phyloP scores from a whole-genome alignment of 2,797 vertebrate species.

The Falco novaeseelandiae region DNA sequence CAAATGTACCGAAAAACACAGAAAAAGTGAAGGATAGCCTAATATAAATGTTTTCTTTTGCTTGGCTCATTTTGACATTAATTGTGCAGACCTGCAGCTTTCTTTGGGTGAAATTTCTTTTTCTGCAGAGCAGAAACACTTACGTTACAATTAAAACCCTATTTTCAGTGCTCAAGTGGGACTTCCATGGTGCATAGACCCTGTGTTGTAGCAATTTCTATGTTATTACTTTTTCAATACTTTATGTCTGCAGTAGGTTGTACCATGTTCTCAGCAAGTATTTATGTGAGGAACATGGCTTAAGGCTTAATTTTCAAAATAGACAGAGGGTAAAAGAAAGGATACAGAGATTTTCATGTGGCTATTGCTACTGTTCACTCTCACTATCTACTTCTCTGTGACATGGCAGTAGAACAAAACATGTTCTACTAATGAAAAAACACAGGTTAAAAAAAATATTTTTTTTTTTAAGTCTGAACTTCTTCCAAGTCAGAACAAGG shows the following conservation, averaged over 20 bases:
- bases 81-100: not conserved
- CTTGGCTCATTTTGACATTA: not conserved
- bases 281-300: not conserved
- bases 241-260: not conserved
- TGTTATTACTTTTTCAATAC: not conserved
- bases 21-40: not conserved
- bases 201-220: not conserved
- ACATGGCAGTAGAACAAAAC: not conserved
- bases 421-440: not conserved
- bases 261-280: not conserved
- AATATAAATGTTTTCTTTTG: not conserved
- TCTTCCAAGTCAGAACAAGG: not conserved
- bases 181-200: not conserved
- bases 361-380: not conserved
- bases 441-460: not conserved
- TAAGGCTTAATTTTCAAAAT: not conserved
- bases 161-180: not conserved
- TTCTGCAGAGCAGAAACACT: not conserved
- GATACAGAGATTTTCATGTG: not conserved
- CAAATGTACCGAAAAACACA: not conserved
- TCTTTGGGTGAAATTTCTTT: not conserved
- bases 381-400: not conserved
- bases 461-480: not conserved
- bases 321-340: not conserved
- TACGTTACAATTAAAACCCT: not conserved